Percentiles rank a stretch among this genome's conserved stretches.
phyloP scores from a whole-genome alignment of 1,140 invertebrate species.

The Fopius arisanus region DNA sequence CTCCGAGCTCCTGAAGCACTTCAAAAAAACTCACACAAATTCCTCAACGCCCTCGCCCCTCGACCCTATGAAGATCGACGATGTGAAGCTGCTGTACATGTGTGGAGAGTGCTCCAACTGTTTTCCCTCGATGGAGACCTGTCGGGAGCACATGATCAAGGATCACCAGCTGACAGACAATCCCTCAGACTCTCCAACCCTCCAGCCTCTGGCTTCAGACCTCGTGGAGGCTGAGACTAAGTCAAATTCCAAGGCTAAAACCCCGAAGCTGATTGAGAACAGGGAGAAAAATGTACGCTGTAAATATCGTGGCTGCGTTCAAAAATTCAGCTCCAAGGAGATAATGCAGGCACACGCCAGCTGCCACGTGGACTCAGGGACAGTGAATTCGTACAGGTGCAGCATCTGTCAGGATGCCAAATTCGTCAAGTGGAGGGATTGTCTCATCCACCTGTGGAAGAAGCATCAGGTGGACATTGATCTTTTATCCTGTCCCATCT shows the following conservation, averaged over 20 bases:
- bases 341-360: constrained; percentile 62
- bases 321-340: constrained; percentile 64
- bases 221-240: neutral
- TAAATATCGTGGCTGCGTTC: constrained; percentile 61
- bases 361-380: constrained; percentile 61
- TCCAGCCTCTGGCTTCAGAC: neutral
- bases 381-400: constrained; percentile 63
- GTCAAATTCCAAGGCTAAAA: constrained; percentile 29
- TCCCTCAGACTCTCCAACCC: constrained; percentile 21
- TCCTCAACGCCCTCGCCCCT: constrained; percentile 32
- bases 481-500: constrained; percentile 71
- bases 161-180: constrained; percentile 48
- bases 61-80: constrained; percentile 39
- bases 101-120: constrained; percentile 64
- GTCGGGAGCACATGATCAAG: constrained; percentile 65
- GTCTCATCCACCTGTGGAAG: constrained; percentile 75
- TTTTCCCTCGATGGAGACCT: constrained; percentile 62
- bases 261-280: constrained; percentile 51
- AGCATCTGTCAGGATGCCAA: constrained; percentile 61
- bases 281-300: constrained; percentile 59
- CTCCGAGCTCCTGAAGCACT: constrained; percentile 48
- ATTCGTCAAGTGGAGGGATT: constrained; percentile 69
- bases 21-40: constrained; percentile 52
- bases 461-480: constrained; percentile 73
- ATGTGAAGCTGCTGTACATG: constrained; percentile 57